Evolutionary conservation across 37 sponge, comb jelly and placozoan species (phyloP), one percentile per base, ranked within the genome.

Genomic region (Aphrocallistes beatrix): DNA sequence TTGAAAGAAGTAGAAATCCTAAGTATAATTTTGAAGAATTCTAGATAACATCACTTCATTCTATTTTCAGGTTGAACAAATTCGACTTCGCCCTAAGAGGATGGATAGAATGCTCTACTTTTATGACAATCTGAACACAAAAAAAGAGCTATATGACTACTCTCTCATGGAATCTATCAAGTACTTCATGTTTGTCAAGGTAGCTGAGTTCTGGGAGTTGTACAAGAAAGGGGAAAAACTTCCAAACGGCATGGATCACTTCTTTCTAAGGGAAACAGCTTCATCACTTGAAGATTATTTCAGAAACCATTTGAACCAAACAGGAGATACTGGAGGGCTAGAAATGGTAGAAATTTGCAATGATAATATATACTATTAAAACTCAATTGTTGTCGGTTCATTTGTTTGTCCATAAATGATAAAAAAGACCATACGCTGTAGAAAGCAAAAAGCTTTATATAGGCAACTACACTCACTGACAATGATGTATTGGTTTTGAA

Each of bases 251-350:
- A 60, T 60, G 75, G 75, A 60, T 8, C 21, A 60, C 21, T 60
- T 60, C n/a, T 60, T 60, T 13, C 75, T 60, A 1, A 60, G 75
- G n/a, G 75, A 60, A 30, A 60, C 75, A 25, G 25, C 75, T 28
- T 30, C n/a, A 13, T 60, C 75, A 60, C 75, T 60, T 13, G 75
- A 60, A 60, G 75, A 60, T 28, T 60, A 25, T 30, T 13, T 60
- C 10, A 19, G 25, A 3, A 60, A 60, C n/a, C 75, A 60, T 60
- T 30, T 60, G 3, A 60, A 60, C n/a, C 10, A 60, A 25, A 30
- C n/a, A 19, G 75, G 75, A 60, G n/a, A 30, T 60, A 60, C n/a
- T 25, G 75, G 75, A 8, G 75, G 75, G n/a, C 75, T 60, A 60
- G 75, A 60, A 13, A 60, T 60, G 75, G 75, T 60, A 60, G n/a